phyloP scores from a whole-genome alignment of 2,888 invertebrate genomes.

The Marronus borbonicus region DNA sequence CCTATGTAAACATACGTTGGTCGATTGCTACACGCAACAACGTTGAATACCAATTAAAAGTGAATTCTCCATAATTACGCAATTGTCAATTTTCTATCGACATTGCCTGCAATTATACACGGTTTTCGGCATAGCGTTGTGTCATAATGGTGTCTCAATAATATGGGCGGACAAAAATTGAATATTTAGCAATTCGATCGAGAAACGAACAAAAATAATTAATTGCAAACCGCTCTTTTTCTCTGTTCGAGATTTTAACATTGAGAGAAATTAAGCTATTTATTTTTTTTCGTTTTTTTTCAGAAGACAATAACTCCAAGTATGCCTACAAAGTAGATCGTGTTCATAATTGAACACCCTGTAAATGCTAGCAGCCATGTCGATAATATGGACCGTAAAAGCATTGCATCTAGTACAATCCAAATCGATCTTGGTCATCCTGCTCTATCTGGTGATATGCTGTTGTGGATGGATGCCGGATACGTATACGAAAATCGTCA shows the following conservation, averaged over 20 bases:
- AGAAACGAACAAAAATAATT: not conserved
- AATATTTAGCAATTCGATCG: conserved; percentile 2
- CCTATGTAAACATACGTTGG: no score
- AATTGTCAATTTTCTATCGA: conserved; percentile 13
- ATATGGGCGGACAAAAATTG: not conserved
- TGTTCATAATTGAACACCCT: conserved; percentile 47
- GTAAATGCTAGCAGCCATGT: conserved; percentile 41
- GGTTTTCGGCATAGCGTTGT: not conserved
- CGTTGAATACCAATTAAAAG: conserved; percentile 9
- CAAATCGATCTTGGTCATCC: conserved; percentile 27
- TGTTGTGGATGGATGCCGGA: conserved; percentile 78
- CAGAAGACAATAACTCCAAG: conserved; percentile 24
- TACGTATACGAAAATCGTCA: conserved; percentile 78
- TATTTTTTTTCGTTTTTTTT: conserved; percentile 4
- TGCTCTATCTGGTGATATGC: conserved; percentile 33
- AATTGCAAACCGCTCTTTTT: no score
- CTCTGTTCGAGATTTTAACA: not conserved
- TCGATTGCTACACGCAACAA: not conserved
- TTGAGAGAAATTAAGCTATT: not conserved
- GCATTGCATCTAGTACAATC: conserved; percentile 29
- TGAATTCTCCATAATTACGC: conserved; percentile 3
- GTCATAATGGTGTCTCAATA: conserved; percentile 2
- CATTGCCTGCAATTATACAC: not conserved
- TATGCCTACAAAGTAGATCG: conserved; percentile 34
- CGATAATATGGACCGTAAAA: conserved; percentile 48